Base-by-base conservation (phyloP, 2,797 vertebrate species). In the Agapornis canus region DNA sequence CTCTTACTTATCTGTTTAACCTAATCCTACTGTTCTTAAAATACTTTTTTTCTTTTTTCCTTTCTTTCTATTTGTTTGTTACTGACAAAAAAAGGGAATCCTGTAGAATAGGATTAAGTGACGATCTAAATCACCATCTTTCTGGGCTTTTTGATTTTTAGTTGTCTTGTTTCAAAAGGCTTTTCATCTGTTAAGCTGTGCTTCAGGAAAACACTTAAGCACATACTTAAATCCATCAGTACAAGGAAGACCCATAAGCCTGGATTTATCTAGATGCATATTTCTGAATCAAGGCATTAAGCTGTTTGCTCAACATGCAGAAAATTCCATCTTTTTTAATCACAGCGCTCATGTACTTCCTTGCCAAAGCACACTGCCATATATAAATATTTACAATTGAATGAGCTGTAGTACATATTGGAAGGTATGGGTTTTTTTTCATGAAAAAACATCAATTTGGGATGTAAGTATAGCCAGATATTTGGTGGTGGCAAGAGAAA, bases 141-240 rank as follows among this genome's bases (percentile, higher is more conserved):
- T 87, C 45, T 27, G 35, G 51, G 40, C 32, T 79, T 90, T 94
- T 60, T 93, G 63, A 70, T 88, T 94, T 90, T 54, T 40, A 64
- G 40, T 63, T n/a, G 3, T 77, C n/a, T 45, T 84, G 56, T 95
- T 96, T 95, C 85, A 81, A 81, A 91, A 88, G 79, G 47, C 89
- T 93, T 94, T 94, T 82, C 47, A 54, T 94, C 69, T 94, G 80
- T 76, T 94, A 90, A 91, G 45, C 70, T 86, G 17, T 83, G 65
- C 85, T 95, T 94, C 88, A 92, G 82, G 82, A 93, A 91, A 90
- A 59, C 82, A 90, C 82, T 92, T 91, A 91, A 91, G 70, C 47
- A 59, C 69, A 40, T 79, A 69, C 73, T 94, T 88, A 89, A 94
- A 96, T 90, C 73, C 66, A 40, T 81, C 82, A 72, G 35, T 51